Percentiles rank a stretch among this genome's conserved stretches.
These are phyloP conservation scores for Trochalopteron elliotii DNA, from an alignment of 2,113 vertebrate species.

Conservation along the genomic window DNA sequence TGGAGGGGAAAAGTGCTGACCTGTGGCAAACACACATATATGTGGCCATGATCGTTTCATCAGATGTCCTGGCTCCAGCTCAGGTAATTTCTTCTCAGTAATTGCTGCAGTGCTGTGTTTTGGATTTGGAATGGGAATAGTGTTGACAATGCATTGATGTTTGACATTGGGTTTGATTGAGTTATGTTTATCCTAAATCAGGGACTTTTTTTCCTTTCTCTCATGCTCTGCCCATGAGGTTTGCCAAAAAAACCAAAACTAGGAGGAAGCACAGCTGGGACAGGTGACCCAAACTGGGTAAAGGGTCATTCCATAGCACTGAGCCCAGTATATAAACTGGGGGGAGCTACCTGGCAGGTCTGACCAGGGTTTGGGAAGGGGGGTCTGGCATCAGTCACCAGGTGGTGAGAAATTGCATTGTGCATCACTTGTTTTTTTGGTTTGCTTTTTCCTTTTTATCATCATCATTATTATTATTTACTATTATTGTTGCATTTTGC, in stretches of 20 bases:
- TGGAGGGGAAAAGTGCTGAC: not conserved
- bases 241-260: not conserved
- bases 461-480: not conserved
- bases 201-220: not conserved
- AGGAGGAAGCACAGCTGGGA: not conserved
- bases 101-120: not conserved
- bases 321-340: not conserved
- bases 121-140: not conserved
- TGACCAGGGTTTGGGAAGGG: not conserved
- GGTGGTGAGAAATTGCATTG: not conserved
- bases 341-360: not conserved
- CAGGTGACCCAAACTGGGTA: not conserved
- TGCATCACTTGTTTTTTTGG: not conserved
- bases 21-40: not conserved
- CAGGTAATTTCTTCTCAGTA: not conserved
- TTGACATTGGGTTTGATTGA: not conserved
- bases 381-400: fast-evolving
- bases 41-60: not conserved
- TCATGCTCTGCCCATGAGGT: not conserved
- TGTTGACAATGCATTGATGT: not conserved
- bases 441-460: not conserved
- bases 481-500: not conserved
- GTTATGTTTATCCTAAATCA: fast-evolving
- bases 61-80: not conserved
- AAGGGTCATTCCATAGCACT: not conserved